phyloP scores from a whole-genome alignment of 2,797 vertebrate genomes.

The Tenualosa ilisha region DNA sequence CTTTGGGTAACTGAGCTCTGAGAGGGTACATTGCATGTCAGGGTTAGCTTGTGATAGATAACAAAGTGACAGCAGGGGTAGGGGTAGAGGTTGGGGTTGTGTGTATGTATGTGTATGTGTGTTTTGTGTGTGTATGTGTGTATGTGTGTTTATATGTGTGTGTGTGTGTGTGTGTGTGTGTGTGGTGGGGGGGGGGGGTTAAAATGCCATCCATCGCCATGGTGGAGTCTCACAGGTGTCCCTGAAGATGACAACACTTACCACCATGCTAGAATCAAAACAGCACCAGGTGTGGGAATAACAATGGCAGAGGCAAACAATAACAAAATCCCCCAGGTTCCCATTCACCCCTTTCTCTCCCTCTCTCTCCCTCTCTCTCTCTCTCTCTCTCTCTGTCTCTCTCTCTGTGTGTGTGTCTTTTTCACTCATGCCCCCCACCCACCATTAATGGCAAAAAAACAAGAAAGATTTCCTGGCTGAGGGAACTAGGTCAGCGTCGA shows the following conservation, averaged over 20 bases:
- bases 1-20: slow-evolving; percentile 17
- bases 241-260: not conserved
- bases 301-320: slow-evolving; percentile 57
- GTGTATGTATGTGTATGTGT: not conserved
- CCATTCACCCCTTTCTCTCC: not conserved
- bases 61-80: not conserved
- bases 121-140: not conserved
- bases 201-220: not conserved
- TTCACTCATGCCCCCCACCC: slow-evolving; percentile 34
- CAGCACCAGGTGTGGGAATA: slow-evolving; percentile 27
- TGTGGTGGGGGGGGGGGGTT: not conserved
- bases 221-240: not conserved
- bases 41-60: not conserved
- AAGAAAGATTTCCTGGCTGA: slow-evolving; percentile 50
- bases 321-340: slow-evolving; percentile 37
- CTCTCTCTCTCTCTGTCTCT: not conserved
- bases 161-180: not conserved
- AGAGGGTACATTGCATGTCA: not conserved
- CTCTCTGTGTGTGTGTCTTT: not conserved
- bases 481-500: slow-evolving; percentile 60
- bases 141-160: not conserved
- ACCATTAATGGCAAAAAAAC: slow-evolving; percentile 48
- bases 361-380: not conserved
- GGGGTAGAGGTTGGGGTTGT: not conserved
- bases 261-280: slow-evolving; percentile 2